A percentile compares a stretch with the other conserved stretches of the same genome.
Conservation (phyloP, 2,113 vertebrate species). For the Camarhynchus parvulus region DNA sequence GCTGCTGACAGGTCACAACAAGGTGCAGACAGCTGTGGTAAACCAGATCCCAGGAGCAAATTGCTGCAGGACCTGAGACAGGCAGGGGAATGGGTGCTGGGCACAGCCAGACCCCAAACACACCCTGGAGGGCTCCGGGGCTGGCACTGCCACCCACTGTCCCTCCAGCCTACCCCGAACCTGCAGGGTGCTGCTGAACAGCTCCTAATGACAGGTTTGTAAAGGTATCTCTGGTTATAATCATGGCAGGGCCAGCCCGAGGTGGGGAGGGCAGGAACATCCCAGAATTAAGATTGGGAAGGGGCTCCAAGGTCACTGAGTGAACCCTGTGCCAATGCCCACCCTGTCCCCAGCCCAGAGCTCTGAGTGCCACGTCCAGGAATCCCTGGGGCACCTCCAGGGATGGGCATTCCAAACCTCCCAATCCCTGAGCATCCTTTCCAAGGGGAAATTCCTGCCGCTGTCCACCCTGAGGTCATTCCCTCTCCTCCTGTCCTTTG, state of each 20-base stretch:
- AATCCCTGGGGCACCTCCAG: rapidly evolving
- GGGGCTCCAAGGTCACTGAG: rapidly evolving
- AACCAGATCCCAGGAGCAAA: not conserved
- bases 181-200: rapidly evolving
- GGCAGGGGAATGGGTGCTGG: rapidly evolving
- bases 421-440: not conserved
- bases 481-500: not conserved
- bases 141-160: rapidly evolving
- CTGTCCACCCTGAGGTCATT: rapidly evolving
- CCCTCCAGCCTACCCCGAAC: not conserved
- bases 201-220: rapidly evolving
- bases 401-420: not conserved
- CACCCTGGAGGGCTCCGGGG: not conserved
- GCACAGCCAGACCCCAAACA: too few relatives aligned
- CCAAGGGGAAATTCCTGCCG: not conserved
- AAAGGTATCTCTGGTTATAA: rapidly evolving
- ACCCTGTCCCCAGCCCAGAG: not conserved
- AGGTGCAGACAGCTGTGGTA: not conserved
- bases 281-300: rapidly evolving
- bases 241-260: rapidly evolving
- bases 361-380: rapidly evolving
- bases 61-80: not conserved
- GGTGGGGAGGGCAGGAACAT: rapidly evolving
- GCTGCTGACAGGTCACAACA: not conserved
- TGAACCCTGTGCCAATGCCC: rapidly evolving